phyloP scores from a whole-genome alignment of 2,797 vertebrate species.

The Prionace glauca region DNA sequence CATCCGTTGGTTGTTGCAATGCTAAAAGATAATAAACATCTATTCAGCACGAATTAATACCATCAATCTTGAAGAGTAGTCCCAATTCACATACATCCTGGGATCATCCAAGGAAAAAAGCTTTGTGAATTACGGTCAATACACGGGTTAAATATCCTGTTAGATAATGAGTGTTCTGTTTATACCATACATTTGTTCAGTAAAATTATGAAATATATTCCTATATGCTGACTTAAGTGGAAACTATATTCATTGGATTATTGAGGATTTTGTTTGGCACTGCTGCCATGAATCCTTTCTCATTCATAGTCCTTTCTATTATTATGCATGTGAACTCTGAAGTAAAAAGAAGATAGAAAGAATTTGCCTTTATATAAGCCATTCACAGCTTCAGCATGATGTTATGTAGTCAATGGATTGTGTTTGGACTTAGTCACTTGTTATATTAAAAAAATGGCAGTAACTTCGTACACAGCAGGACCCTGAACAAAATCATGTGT shows the following conservation, averaged over 20 bases:
- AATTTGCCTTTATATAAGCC: not conserved
- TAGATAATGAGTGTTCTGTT: not conserved
- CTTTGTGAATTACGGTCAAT: not conserved
- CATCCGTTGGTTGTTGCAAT: not conserved
- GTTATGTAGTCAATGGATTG: not conserved
- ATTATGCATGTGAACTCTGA: not conserved
- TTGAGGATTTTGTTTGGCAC: not conserved
- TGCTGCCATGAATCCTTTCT: not conserved
- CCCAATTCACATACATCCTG: not conserved
- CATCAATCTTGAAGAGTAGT: not conserved
- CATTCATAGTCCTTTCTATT: not conserved
- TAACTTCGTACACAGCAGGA: not conserved
- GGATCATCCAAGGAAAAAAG: not conserved
- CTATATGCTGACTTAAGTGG: not conserved
- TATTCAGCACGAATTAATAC: not conserved
- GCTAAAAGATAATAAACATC: not conserved
- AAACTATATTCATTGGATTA: not conserved
- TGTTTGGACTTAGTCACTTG: not conserved
- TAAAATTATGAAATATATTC: not conserved
- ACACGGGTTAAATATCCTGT: not conserved
- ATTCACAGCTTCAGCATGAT: not conserved
- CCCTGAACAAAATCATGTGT: not conserved
- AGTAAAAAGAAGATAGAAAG: not conserved
- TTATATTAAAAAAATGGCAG: not conserved
- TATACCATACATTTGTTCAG: not conserved